Percentiles rank a stretch among this genome's conserved stretches.
Evolutionary conservation across 1,140 invertebrate genomes (phyloP).

Genomic region (Drosophila bifasciata): DNA sequence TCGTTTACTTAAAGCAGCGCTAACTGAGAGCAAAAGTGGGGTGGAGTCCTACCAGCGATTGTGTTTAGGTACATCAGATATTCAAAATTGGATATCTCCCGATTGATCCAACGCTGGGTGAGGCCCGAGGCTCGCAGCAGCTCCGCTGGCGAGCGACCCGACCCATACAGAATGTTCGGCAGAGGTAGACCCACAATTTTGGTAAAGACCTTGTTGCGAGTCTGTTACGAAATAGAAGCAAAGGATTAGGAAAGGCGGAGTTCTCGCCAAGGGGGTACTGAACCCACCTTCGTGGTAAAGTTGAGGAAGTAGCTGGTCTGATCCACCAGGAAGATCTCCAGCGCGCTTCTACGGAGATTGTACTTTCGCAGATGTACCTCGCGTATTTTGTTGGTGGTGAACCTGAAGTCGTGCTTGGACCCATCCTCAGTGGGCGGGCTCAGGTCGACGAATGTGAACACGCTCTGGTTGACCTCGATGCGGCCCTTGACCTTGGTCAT

Average conservation of each 20-base stretch:
- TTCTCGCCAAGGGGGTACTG: not conserved
- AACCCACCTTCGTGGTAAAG: conserved; percentile 87
- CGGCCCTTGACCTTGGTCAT: conserved; percentile 88
- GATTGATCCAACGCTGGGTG: conserved; percentile 88
- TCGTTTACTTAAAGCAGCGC: not conserved
- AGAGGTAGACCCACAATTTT: conserved; percentile 86
- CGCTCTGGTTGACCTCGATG: conserved; percentile 87
- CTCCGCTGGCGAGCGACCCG: conserved; percentile 87
- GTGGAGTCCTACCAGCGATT: conserved; percentile 84
- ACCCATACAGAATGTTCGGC: conserved; percentile 86
- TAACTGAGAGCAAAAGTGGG: not conserved
- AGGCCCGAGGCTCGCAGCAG: conserved; percentile 87
- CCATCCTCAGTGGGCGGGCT: conserved; percentile 86
- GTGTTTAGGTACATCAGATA: conserved; percentile 92
- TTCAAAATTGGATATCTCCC: conserved; percentile 89
- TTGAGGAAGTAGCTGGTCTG: conserved; percentile 89
- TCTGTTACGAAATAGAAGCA: conserved; percentile 70
- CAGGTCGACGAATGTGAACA: conserved; percentile 87
- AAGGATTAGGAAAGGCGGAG: not conserved
- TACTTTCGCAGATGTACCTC: conserved; percentile 88
- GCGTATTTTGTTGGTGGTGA: conserved; percentile 86
- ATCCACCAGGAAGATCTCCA: conserved; percentile 88
- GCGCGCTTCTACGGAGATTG: conserved; percentile 87
- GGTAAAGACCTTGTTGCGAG: conserved; percentile 87
- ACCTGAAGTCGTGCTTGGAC: conserved; percentile 85